Evolutionary conservation across 2,888 invertebrate genomes (phyloP).

Genomic region (Oligia latruncula): DNA sequence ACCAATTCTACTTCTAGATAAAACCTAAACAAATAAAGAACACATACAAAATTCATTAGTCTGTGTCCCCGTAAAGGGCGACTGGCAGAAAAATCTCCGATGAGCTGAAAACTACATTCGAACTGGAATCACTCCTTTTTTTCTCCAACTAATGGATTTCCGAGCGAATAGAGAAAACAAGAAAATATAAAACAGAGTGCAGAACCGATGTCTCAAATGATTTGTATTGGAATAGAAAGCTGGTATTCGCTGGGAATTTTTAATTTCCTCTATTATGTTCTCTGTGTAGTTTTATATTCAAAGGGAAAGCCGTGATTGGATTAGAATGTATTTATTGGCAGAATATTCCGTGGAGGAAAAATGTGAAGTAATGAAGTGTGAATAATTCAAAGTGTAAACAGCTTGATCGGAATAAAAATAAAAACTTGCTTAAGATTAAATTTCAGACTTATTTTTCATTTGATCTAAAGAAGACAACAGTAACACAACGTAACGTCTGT

Average conservation of each 20-base stretch:
- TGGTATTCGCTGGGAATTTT: constrained; percentile 73
- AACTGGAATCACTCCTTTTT: constrained; percentile 68
- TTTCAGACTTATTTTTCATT: neutral
- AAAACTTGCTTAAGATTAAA: neutral
- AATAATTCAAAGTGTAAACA: constrained; percentile 12
- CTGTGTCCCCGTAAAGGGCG: constrained; percentile 56
- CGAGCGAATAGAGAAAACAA: constrained; percentile 69
- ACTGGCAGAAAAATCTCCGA: constrained; percentile 72
- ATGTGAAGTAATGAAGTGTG: constrained; percentile 21
- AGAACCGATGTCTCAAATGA: constrained; percentile 73
- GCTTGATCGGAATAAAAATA: neutral
- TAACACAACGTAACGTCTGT: neutral
- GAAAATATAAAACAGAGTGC: constrained; percentile 65
- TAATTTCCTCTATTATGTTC: constrained; percentile 68
- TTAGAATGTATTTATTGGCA: constrained; percentile 35
- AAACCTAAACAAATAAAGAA: constrained; percentile 11
- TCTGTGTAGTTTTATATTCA: constrained; percentile 36
- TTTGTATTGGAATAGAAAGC: constrained; percentile 72
- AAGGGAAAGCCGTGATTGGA: constrained; percentile 42
- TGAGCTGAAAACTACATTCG: constrained; percentile 76
- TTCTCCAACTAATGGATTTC: constrained; percentile 80
- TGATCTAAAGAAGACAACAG: neutral
- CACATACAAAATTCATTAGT: constrained; percentile 59
- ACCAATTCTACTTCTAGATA: neutral
- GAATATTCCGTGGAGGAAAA: constrained; percentile 17